Conservation (phyloP, 2,888 invertebrate genomes). For the Litoditis marina region DNA sequence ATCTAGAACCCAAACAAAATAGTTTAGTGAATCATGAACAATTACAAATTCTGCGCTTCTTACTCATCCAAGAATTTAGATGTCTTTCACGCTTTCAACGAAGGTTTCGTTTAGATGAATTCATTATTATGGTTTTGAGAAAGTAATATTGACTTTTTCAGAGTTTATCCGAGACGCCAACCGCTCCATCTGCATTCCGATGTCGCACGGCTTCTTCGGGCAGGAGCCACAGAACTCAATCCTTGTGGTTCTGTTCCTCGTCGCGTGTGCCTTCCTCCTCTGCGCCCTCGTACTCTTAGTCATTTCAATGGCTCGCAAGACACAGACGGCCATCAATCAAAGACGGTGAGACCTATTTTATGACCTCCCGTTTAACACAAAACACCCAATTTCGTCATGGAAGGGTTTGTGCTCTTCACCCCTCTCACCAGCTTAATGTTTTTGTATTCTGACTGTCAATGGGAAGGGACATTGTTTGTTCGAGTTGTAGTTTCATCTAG, state of each 20-base stretch:
- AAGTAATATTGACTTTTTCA: conserved; percentile 18
- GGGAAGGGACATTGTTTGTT: no score
- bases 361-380: no score
- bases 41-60: no score
- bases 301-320: conserved; percentile 27
- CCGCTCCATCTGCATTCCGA: conserved; percentile 45
- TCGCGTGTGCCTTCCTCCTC: conserved; percentile 31
- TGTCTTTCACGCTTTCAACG: conserved; percentile 3
- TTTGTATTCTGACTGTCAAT: no score
- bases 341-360: conserved; percentile 32
- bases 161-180: conserved; percentile 46
- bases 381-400: no score
- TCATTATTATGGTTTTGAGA: no score
- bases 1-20: no score
- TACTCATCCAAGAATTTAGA: no score
- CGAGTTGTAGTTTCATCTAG: no score
- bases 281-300: conserved; percentile 28
- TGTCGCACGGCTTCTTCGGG: conserved; percentile 52
- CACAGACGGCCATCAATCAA: conserved; percentile 40
- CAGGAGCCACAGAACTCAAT: conserved; percentile 38
- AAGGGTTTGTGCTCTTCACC: no score
- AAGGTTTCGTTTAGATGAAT: neutral
- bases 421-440: no score
- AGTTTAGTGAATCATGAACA: no score
- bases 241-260: conserved; percentile 29